Percentiles rank a stretch among this genome's conserved stretches.
phyloP scores from a whole-genome alignment of 2,888 invertebrate species.

The Drosophila limbata region DNA sequence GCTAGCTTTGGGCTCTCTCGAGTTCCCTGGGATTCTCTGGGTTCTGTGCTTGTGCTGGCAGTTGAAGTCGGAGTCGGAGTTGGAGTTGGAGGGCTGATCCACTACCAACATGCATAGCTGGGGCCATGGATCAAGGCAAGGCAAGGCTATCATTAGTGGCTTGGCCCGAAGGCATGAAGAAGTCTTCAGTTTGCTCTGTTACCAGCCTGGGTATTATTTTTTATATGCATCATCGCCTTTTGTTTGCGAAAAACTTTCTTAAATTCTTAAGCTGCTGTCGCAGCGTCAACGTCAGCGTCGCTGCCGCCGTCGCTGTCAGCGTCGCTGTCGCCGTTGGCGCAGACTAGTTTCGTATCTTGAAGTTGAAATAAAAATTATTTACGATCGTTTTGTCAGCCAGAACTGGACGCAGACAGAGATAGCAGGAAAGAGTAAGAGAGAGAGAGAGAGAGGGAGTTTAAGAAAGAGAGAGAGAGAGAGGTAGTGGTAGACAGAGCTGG shows the following conservation, averaged over 20 bases:
- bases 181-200: constrained; percentile 39
- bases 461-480: constrained; percentile 1
- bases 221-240: constrained; percentile 73
- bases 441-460: constrained; percentile 6
- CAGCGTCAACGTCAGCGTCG: constrained; percentile 18
- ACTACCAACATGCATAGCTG: constrained; percentile 27
- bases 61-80: too few relatives aligned
- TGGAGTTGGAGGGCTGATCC: constrained; percentile 28
- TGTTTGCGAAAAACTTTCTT: constrained; percentile 82
- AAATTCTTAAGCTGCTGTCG: constrained; percentile 69
- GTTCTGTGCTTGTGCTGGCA: constrained; percentile 10
- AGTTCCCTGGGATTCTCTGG: neutral
- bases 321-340: constrained; percentile 56
- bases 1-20: constrained; percentile 2
- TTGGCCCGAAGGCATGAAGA: constrained; percentile 47
- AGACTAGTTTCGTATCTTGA: constrained; percentile 79
- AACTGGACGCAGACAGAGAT: constrained; percentile 61
- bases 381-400: constrained; percentile 84
- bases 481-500: constrained; percentile 5
- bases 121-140: constrained; percentile 63
- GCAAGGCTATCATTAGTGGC: constrained; percentile 72
- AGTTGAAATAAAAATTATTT: constrained; percentile 84
- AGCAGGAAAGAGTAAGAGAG: neutral
- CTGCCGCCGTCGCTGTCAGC: constrained; percentile 8
- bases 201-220: constrained; percentile 14